These are phyloP conservation scores for Campoletis sonorensis DNA, from an alignment of 1,140 invertebrate species.

Conservation along the genomic window DNA sequence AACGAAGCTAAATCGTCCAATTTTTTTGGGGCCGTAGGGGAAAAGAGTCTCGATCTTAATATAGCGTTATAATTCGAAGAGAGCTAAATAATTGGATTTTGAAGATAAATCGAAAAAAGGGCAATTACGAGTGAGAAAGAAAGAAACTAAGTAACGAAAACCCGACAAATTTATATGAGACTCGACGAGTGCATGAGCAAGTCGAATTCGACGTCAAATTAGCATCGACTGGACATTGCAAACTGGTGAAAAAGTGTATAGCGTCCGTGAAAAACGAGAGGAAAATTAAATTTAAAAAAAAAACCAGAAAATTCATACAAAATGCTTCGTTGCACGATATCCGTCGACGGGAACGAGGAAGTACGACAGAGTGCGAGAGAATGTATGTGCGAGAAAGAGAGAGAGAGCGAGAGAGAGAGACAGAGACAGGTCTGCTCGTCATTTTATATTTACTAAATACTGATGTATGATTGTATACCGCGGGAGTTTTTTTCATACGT, in stretches of 20 bases:
- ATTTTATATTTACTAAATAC: constrained; percentile 50
- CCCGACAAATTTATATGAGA: constrained; percentile 27
- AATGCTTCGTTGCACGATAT: constrained; percentile 13
- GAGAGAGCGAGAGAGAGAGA: constrained; percentile 4
- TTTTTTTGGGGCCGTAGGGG: background rate
- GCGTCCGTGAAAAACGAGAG: background rate
- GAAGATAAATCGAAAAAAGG: background rate
- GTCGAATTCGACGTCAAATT: background rate
- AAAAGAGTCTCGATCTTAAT: constrained; percentile 10
- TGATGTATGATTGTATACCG: constrained; percentile 47
- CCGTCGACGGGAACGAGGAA: background rate
- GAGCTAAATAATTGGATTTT: background rate
- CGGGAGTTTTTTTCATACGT: constrained; percentile 55
- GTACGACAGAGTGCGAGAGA: too few species aligned
- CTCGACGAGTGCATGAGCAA: constrained; percentile 45
- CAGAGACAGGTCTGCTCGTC: constrained; percentile 46
- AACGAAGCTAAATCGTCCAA: background rate
- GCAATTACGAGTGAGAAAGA: background rate
- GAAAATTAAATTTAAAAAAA: background rate
- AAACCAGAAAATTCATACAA: constrained; percentile 15
- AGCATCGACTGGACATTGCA: constrained; percentile 2
- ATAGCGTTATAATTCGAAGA: constrained; percentile 5
- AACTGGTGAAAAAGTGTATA: background rate
- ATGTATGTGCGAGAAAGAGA: background rate
- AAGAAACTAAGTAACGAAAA: background rate